phyloP scores from a whole-genome alignment of 2,888 invertebrate genomes.

The Philonicus albiceps region DNA sequence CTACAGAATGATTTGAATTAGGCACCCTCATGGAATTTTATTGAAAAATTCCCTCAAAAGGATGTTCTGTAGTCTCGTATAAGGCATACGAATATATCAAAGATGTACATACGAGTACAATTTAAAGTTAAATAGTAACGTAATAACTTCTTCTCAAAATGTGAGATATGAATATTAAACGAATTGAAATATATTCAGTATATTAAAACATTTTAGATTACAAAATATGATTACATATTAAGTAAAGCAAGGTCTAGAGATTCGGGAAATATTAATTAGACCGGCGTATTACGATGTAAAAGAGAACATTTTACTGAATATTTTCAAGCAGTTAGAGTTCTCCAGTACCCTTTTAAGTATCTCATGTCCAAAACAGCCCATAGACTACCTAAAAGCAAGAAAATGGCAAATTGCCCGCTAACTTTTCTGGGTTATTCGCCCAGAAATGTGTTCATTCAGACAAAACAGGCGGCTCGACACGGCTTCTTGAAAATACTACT shows the following conservation, averaged over 20 bases:
- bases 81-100: background rate
- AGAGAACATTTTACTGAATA: background rate
- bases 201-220: background rate
- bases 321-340: background rate
- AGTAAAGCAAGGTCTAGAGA: background rate
- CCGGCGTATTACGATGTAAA: background rate
- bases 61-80: background rate
- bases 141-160: background rate
- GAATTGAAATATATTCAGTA: background rate
- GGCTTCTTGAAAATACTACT: background rate
- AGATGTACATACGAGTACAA: background rate
- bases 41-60: background rate
- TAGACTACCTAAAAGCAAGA: background rate
- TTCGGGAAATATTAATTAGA: background rate
- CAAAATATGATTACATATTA: background rate
- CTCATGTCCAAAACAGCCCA: background rate
- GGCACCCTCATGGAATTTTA: background rate
- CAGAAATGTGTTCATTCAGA: background rate
- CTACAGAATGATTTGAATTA: background rate
- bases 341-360: background rate
- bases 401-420: constrained; percentile 1
- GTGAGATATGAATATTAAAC: background rate
- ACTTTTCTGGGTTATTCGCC: background rate
- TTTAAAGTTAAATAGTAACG: background rate
- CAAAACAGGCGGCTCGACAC: background rate